These are phyloP conservation scores for Andrena marginata DNA, from an alignment of 2,888 invertebrate species.

Conservation along the genomic window DNA sequence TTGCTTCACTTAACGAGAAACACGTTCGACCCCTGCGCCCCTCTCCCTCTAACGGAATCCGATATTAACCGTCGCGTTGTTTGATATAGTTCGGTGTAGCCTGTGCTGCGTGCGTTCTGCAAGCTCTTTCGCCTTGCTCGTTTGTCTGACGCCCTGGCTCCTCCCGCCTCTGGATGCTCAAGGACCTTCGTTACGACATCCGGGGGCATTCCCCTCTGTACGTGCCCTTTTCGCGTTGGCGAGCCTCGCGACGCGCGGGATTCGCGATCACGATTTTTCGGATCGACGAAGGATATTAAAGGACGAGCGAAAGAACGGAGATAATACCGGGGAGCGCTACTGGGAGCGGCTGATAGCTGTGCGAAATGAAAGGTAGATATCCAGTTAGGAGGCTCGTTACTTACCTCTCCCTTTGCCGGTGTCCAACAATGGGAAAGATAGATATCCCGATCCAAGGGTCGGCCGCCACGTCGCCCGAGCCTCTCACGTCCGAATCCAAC, in stretches of 20 bases:
- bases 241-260: constrained; percentile 35
- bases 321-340: not conserved
- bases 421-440: not conserved
- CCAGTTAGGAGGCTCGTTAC: not conserved
- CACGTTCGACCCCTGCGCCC: constrained; percentile 79
- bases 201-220: constrained; percentile 51
- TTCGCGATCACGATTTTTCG: constrained; percentile 43
- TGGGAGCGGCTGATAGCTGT: too few species aligned
- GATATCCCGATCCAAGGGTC: not conserved
- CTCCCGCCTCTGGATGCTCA: constrained; percentile 49
- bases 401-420: not conserved
- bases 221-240: constrained; percentile 53
- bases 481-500: constrained; percentile 12
- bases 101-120: constrained; percentile 66
- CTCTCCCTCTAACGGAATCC: constrained; percentile 67
- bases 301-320: not conserved
- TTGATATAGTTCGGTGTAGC: constrained; percentile 75
- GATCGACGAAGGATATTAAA: not conserved
- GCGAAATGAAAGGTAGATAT: not conserved
- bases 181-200: constrained; percentile 63
- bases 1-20: constrained; percentile 85
- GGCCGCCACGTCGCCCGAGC: not conserved
- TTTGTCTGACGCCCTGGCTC: constrained; percentile 57
- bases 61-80: constrained; percentile 78
- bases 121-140: constrained; percentile 57